These are phyloP conservation scores for Erannis defoliaria DNA, from an alignment of 2,888 invertebrate species.

Conservation along the genomic window DNA sequence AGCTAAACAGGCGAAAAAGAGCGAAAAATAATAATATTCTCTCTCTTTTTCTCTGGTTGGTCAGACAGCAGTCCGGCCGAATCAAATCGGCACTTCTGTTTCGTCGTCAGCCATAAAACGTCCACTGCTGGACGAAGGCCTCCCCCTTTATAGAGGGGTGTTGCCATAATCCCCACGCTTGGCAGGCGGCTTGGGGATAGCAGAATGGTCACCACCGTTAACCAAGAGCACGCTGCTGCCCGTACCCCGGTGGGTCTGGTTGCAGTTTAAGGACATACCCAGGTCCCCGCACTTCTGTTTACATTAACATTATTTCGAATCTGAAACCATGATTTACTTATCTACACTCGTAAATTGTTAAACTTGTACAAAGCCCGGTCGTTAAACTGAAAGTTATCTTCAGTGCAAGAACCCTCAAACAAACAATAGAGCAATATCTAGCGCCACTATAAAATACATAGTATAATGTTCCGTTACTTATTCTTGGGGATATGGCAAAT, in stretches of 20 bases:
- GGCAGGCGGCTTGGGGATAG: too few species aligned
- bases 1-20: too few species aligned
- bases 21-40: too few species aligned
- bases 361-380: conserved; percentile 15
- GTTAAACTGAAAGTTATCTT: conserved; percentile 19
- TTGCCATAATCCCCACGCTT: too few species aligned
- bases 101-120: too few species aligned
- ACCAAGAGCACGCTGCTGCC: too few species aligned
- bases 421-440: conserved; percentile 16
- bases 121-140: too few species aligned
- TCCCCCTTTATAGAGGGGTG: too few species aligned
- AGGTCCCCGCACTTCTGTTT: not conserved
- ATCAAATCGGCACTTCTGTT: too few species aligned
- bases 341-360: conserved; percentile 6
- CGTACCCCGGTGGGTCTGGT: too few species aligned
- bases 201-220: too few species aligned
- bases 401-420: conserved; percentile 6
- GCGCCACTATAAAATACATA: not conserved
- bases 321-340: not conserved
- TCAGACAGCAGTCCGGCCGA: not conserved
- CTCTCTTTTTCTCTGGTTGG: not conserved
- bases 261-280: too few species aligned
- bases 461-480: not conserved
- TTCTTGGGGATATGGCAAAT: not conserved
- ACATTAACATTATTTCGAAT: not conserved